Evolutionary conservation across 2,113 vertebrate genomes (phyloP).

Genomic region (Pogona vitticeps): DNA sequence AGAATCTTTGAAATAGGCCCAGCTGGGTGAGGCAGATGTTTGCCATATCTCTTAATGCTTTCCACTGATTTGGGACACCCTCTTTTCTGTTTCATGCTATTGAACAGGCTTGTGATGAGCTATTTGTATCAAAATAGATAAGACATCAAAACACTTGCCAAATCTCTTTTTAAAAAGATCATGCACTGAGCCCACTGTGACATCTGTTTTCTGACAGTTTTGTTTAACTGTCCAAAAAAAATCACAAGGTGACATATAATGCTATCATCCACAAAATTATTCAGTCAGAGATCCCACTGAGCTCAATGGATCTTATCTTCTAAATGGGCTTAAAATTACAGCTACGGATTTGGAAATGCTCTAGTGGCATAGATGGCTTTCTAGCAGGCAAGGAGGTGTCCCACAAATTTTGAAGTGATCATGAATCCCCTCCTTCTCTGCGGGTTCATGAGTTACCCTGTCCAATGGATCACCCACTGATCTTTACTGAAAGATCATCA

Average conservation of each 20-base stretch:
- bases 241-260: background rate
- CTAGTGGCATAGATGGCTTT: no score
- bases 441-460: no score
- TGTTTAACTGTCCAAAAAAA: background rate
- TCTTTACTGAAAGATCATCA: background rate
- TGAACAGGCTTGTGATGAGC: background rate
- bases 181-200: background rate
- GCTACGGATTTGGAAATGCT: background rate
- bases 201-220: background rate
- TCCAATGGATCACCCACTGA: background rate
- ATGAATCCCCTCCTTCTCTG: no score
- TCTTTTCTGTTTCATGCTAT: background rate
- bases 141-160: background rate
- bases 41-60: background rate
- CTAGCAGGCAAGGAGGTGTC: no score
- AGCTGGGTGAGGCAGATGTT: background rate
- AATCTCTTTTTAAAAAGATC: background rate
- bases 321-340: background rate
- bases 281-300: background rate
- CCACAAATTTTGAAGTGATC: no score
- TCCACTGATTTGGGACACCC: background rate
- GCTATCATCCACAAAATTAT: background rate
- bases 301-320: background rate
- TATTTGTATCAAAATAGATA: background rate
- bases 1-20: conserved; percentile 11